phyloP scores from a whole-genome alignment of 2,113 vertebrate species.

The Alethe castanea region DNA sequence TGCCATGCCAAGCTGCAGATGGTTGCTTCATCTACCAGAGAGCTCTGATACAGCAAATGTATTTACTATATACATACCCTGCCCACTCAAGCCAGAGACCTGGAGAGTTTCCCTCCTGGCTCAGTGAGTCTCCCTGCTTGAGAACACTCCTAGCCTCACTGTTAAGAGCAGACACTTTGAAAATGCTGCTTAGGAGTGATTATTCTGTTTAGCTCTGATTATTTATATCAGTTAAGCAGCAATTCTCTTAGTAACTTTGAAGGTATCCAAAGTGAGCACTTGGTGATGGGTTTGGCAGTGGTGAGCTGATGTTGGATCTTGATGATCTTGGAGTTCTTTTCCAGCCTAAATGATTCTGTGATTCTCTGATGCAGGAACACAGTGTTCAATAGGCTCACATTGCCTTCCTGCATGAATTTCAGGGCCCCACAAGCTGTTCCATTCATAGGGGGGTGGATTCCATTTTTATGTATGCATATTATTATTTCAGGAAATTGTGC shows the following conservation, averaged over 20 bases:
- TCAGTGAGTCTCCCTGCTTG: background rate
- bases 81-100: rapidly evolving
- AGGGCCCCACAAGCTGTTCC: background rate
- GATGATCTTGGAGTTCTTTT: background rate
- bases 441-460: background rate
- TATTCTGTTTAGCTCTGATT: background rate
- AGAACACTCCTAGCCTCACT: background rate
- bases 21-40: background rate
- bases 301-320: background rate
- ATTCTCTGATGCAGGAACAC: background rate
- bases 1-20: background rate
- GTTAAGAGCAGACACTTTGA: background rate
- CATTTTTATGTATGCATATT: background rate
- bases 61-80: too few species aligned
- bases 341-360: background rate
- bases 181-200: background rate
- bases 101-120: background rate
- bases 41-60: background rate
- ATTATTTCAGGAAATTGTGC: background rate
- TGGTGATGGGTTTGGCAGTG: background rate
- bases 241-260: background rate
- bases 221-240: background rate
- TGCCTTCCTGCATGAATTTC: background rate
- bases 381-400: background rate
- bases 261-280: background rate